Conservation (phyloP, 2,888 invertebrate species). For the Drosophila colorata region DNA sequence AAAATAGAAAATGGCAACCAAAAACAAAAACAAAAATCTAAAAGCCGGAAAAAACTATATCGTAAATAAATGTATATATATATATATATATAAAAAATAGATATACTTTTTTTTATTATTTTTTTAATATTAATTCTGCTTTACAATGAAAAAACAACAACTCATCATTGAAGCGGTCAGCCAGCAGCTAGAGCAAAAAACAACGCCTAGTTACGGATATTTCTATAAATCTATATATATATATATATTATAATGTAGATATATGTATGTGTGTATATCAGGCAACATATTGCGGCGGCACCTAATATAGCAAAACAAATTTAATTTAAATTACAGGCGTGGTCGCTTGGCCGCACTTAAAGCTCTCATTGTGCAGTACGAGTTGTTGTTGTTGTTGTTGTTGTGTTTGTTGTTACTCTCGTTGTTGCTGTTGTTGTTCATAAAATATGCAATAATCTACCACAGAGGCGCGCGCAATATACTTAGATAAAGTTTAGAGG, state of each 20-base stretch:
- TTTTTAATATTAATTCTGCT: slow-evolving; percentile 6
- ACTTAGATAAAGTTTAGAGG: slow-evolving; percentile 78
- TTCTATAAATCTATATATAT: slow-evolving; percentile 21
- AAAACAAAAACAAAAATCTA: slow-evolving; percentile 16
- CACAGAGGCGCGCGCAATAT: slow-evolving; percentile 62
- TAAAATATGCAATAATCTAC: slow-evolving; percentile 77
- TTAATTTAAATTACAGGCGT: slow-evolving; percentile 81
- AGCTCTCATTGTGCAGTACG: slow-evolving; percentile 70
- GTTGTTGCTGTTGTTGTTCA: slow-evolving; percentile 60
- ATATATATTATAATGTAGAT: slow-evolving; percentile 14
- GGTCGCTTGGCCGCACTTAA: slow-evolving; percentile 67
- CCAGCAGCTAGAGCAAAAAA: slow-evolving; percentile 24
- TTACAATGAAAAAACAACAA: slow-evolving; percentile 65
- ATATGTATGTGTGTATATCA: slow-evolving; percentile 27
- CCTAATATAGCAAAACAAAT: slow-evolving; percentile 79
- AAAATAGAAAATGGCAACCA: slow-evolving; percentile 17
- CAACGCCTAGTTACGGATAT: slow-evolving; percentile 71
- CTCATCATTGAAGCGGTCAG: slow-evolving; percentile 75
- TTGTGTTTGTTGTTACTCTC: slow-evolving; percentile 33
- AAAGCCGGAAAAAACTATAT: slow-evolving; percentile 60
- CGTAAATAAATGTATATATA: slow-evolving; percentile 16
- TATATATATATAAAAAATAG: slow-evolving; percentile 1
- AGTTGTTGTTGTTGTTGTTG: slow-evolving; percentile 38
- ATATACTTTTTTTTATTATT: neutral
- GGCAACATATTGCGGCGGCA: slow-evolving; percentile 67